phyloP scores from a whole-genome alignment of 2,888 invertebrate genomes.

The Apamea monoglypha region DNA sequence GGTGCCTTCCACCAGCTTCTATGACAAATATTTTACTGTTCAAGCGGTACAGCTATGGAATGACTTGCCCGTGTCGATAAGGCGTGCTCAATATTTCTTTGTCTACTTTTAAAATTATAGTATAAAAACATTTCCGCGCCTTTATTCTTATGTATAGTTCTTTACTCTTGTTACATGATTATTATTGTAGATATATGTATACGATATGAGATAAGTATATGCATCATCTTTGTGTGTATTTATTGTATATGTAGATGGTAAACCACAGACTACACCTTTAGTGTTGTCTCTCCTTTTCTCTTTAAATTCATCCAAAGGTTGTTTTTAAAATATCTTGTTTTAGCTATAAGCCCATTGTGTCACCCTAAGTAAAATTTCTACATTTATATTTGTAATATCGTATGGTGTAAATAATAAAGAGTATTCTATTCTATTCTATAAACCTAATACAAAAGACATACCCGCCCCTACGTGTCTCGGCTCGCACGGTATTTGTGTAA shows the following conservation, averaged over 20 bases:
- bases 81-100: too few species aligned
- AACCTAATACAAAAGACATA: background rate
- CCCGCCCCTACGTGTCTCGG: too few species aligned
- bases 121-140: too few species aligned
- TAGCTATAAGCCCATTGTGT: background rate
- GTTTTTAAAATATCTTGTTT: background rate
- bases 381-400: background rate
- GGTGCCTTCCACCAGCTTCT: background rate
- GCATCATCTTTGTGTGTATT: too few species aligned
- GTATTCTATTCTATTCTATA: background rate
- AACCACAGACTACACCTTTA: too few species aligned
- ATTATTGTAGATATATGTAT: background rate
- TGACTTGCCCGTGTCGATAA: background rate
- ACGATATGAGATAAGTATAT: background rate
- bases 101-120: too few species aligned
- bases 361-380: too few species aligned
- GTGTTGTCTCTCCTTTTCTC: background rate
- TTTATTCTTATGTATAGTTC: too few species aligned
- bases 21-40: background rate
- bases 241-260: too few species aligned
- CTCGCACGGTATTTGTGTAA: constrained; percentile 14
- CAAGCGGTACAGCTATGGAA: background rate
- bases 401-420: background rate
- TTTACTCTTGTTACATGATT: too few species aligned
- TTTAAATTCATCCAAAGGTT: background rate